phyloP scores from a whole-genome alignment of 1,140 invertebrate genomes.

The Magallana angulata region DNA sequence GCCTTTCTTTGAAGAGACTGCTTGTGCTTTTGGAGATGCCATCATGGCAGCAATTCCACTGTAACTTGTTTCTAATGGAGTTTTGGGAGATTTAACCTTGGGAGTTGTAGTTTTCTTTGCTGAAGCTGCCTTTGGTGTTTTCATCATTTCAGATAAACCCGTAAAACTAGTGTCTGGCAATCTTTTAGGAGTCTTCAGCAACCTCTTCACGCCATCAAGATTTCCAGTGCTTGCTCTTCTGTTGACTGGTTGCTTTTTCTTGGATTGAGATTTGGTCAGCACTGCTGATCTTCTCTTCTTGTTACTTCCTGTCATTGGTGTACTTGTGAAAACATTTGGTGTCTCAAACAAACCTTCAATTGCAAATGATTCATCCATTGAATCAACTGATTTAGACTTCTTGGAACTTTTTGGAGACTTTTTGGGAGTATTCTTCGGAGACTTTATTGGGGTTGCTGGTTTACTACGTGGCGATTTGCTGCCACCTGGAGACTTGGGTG shows the following conservation, averaged over 20 bases:
- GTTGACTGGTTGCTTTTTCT: background rate
- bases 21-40: conserved; percentile 36
- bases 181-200: conserved; percentile 60
- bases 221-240: conserved; percentile 47
- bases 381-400: background rate
- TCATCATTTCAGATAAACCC: conserved; percentile 51
- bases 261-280: conserved; percentile 15
- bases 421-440: background rate
- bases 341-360: conserved; percentile 61
- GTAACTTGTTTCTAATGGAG: conserved; percentile 20
- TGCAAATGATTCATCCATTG: conserved; percentile 55
- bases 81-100: conserved; percentile 32
- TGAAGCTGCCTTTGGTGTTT: conserved; percentile 51
- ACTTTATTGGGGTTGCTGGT: background rate
- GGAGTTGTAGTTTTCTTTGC: conserved; percentile 42
- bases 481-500: conserved; percentile 42
- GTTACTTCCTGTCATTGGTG: conserved; percentile 48
- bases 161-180: conserved; percentile 40
- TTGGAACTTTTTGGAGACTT: background rate
- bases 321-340: conserved; percentile 54
- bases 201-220: conserved; percentile 51
- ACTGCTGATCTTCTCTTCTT: conserved; percentile 37
- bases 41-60: conserved; percentile 26
- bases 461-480: conserved; percentile 33
- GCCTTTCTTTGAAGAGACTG: conserved; percentile 42